phyloP scores from a whole-genome alignment of 2,113 vertebrate genomes.

The Illadopsis cleaveri region DNA sequence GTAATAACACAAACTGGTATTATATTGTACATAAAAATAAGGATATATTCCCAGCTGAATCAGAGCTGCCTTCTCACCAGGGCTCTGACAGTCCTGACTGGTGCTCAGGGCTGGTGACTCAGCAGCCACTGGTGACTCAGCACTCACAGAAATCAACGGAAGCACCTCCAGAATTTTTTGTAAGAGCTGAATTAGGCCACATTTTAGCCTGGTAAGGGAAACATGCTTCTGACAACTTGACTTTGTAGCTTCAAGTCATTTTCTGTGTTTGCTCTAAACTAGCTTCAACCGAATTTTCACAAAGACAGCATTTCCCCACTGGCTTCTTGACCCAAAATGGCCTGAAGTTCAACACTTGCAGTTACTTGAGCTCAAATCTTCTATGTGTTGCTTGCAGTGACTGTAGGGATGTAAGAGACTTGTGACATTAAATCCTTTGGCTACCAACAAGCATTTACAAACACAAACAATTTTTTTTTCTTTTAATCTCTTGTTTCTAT shows the following conservation, averaged over 20 bases:
- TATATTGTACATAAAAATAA: neutral
- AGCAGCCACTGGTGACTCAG: slow-evolving; percentile 48
- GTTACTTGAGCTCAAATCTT: slow-evolving; percentile 14
- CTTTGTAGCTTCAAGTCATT: neutral
- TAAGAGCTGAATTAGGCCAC: slow-evolving; percentile 13
- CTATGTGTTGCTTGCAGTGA: neutral
- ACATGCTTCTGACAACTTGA: neutral
- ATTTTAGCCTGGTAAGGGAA: slow-evolving; percentile 13
- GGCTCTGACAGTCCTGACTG: neutral
- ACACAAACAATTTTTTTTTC: neutral
- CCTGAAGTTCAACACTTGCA: slow-evolving; percentile 34
- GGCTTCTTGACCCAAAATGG: slow-evolving; percentile 15
- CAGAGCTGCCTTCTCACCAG: neutral
- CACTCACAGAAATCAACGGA: neutral
- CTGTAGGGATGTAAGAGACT: neutral
- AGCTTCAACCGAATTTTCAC: slow-evolving; percentile 9
- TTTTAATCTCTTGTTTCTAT: neutral
- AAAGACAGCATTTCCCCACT: slow-evolving; percentile 37
- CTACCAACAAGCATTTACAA: slow-evolving; percentile 2
- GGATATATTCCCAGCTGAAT: neutral
- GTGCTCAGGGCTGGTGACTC: neutral
- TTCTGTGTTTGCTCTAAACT: slow-evolving; percentile 24
- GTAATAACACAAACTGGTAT: neutral
- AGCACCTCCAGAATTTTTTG: neutral
- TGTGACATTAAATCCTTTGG: neutral